These are phyloP conservation scores for Caenorhabditis imperialis DNA, from an alignment of 2,888 invertebrate species.

Conservation along the genomic window DNA sequence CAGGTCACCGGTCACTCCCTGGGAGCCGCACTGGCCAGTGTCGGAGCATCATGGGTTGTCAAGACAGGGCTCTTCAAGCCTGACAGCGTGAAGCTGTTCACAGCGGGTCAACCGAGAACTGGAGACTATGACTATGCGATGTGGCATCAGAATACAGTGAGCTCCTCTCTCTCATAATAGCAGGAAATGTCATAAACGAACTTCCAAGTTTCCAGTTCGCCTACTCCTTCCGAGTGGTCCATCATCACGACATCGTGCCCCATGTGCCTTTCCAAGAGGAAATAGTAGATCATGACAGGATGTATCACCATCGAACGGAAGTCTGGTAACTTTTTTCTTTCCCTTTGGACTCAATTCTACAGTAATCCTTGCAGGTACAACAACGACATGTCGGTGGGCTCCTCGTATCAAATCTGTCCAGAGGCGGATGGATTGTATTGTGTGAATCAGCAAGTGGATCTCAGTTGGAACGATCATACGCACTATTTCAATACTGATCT, in stretches of 20 bases:
- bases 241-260: constrained; percentile 50
- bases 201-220: neutral
- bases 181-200: too few relatives aligned
- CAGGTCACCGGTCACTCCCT: constrained; percentile 54
- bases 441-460: constrained; percentile 40
- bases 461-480: constrained; percentile 50
- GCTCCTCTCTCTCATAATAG: neutral
- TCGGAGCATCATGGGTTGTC: constrained; percentile 47
- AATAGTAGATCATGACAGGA: constrained; percentile 40
- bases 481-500: constrained; percentile 53
- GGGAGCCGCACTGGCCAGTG: constrained; percentile 49
- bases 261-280: constrained; percentile 53
- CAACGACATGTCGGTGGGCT: constrained; percentile 47
- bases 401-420: constrained; percentile 37
- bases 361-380: constrained; percentile 43
- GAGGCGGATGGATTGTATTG: constrained; percentile 54
- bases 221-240: constrained; percentile 17
- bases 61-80: constrained; percentile 38
- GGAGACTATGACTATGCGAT: constrained; percentile 51
- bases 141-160: constrained; percentile 55
- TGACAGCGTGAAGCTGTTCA: constrained; percentile 32
- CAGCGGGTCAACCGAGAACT: constrained; percentile 50
- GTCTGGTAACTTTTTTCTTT: constrained; percentile 51
- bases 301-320: constrained; percentile 54
- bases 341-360: too few relatives aligned